Percentiles rank a stretch among this genome's conserved stretches.
Evolutionary conservation across 2,113 vertebrate species (phyloP).

Genomic region (Caretta caretta): DNA sequence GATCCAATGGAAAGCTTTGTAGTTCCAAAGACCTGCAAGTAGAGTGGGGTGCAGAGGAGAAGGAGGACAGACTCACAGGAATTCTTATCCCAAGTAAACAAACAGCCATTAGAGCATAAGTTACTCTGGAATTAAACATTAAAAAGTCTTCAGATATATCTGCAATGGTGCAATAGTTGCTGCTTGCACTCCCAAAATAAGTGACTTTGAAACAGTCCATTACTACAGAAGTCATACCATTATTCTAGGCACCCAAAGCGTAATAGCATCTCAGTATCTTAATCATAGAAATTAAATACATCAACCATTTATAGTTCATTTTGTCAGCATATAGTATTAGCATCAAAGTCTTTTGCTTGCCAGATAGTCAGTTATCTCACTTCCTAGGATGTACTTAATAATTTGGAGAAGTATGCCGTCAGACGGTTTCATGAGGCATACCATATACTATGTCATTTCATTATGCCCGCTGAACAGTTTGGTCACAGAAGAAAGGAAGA

Average conservation of each 20-base stretch:
- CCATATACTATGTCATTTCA: not conserved
- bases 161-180: not conserved
- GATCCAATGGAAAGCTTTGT: not conserved
- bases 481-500: not conserved
- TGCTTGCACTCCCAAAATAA: not conserved
- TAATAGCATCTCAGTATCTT: not conserved
- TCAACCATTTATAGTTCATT: not conserved
- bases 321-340: not conserved
- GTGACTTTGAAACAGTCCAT: not conserved
- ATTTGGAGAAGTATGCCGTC: not conserved
- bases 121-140: not conserved
- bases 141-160: not conserved
- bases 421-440: not conserved
- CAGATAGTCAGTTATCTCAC: not conserved
- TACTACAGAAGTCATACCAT: not conserved
- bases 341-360: not conserved
- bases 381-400: not conserved
- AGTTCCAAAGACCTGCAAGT: not conserved
- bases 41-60: not conserved
- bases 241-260: not conserved
- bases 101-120: not conserved
- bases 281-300: not conserved
- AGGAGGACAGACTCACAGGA: not conserved
- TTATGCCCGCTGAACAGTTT: not conserved
- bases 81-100: not conserved